phyloP scores from a whole-genome alignment of 2,113 vertebrate genomes.

The Erythrocercus mccallii region DNA sequence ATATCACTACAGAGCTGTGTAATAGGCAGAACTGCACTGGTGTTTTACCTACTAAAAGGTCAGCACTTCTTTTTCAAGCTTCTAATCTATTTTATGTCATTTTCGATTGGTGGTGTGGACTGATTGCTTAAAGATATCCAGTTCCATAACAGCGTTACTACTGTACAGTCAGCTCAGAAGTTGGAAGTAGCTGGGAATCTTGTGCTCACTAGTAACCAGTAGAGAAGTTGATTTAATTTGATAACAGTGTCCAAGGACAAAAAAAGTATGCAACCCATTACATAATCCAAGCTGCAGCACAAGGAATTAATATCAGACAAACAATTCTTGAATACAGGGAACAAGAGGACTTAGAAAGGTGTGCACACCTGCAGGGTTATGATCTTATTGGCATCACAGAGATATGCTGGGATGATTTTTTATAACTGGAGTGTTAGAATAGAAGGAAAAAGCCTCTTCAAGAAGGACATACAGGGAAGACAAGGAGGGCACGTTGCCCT shows the following conservation, averaged over 20 bases:
- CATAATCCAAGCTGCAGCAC: neutral
- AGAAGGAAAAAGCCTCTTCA: neutral
- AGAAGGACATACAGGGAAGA: neutral
- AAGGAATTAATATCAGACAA: neutral
- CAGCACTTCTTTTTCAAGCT: slow-evolving; percentile 35
- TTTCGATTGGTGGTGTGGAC: neutral
- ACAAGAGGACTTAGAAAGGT: neutral
- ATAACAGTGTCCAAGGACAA: neutral
- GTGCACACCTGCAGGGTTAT: neutral
- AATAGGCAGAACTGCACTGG: neutral
- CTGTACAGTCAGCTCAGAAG: neutral
- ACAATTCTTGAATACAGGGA: neutral
- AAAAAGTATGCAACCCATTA: neutral
- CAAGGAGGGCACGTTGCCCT: accelerated
- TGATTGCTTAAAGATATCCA: slow-evolving; percentile 4
- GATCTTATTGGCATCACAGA: neutral
- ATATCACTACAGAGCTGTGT: neutral
- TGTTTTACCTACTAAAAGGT: slow-evolving; percentile 49
- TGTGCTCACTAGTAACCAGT: neutral
- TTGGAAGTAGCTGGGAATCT: neutral
- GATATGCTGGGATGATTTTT: neutral
- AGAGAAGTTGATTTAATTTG: neutral
- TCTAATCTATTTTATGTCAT: slow-evolving; percentile 40
- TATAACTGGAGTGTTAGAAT: neutral
- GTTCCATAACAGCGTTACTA: neutral